phyloP scores from a whole-genome alignment of 2,797 vertebrate species.

The Otus scops region DNA sequence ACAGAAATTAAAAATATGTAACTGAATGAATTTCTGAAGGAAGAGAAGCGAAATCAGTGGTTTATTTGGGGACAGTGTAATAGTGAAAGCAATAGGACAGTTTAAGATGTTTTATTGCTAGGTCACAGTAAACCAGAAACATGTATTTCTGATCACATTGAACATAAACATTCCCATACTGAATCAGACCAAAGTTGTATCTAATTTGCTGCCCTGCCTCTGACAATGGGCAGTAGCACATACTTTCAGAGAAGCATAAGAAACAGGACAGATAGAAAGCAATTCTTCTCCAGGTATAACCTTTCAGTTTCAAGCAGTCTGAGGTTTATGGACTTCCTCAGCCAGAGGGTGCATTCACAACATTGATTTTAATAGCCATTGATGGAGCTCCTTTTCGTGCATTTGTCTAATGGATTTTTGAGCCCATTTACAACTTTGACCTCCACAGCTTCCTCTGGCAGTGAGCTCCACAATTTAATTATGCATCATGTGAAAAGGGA shows the following conservation, averaged over 20 bases:
- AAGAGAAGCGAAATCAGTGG: not conserved
- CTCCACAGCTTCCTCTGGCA: constrained; percentile 31
- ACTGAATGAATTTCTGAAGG: not conserved
- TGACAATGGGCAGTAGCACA: not conserved
- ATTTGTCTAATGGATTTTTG: constrained; percentile 58
- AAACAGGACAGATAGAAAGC: not conserved
- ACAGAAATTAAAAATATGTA: not conserved
- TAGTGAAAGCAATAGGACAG: not conserved
- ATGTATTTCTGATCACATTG: not conserved
- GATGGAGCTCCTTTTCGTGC: constrained; percentile 28
- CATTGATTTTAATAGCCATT: constrained; percentile 39
- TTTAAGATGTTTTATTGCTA: not conserved
- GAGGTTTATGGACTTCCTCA: not conserved
- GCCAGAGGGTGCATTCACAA: constrained; percentile 12
- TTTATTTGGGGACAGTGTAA: not conserved
- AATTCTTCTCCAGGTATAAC: not conserved
- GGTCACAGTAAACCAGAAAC: not conserved
- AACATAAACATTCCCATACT: not conserved
- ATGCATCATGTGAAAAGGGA: constrained; percentile 34
- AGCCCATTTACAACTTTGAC: constrained; percentile 33
- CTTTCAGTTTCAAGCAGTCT: not conserved
- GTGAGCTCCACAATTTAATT: constrained; percentile 37
- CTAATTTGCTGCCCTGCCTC: not conserved
- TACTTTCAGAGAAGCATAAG: not conserved
- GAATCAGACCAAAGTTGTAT: not conserved